Evolutionary conservation across 2,888 invertebrate species (phyloP), one percentile per base, ranked within the genome.

Genomic region (Neoaliturus tenellus): DNA sequence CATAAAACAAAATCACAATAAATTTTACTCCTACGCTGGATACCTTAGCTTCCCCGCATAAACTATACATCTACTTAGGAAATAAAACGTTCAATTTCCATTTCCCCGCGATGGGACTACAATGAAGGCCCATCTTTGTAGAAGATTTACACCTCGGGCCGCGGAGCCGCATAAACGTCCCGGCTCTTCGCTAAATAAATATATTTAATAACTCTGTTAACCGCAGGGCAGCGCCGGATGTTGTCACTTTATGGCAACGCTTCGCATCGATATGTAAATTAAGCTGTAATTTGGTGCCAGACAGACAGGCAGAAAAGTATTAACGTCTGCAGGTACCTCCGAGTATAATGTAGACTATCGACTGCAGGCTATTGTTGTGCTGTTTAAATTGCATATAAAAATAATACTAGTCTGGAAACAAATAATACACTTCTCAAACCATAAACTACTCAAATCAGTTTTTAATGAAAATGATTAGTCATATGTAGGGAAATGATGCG

Each of bases 191-290:
- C 35, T 78, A 78, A 78, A 78, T 78, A 78, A 78, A 78, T 78
- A 78, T 78, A 78, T 78, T 78, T 78, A 78, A 78, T 78, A 78
- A 78, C 78, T 78, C 48, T 55, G 78, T 78, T 78, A 78, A 28
- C 55, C 78, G 33, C 55, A 17, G 31, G 6, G 48, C 75, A 75
- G 28, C 31, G 48, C 55, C 48, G 48, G 78, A 78, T 75, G 44
- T 67, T 4, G 4, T 28, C 67, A 20, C 28, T 69, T 69, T 69
- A 69, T 69, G 44, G 75, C 48, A 48, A 73, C 48, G 33, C 55
- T 3, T 75, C 23, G 48, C 31, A 78, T 78, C 75, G 78, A 55
- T 78, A 78, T 78, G 78, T 31, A 75, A 55, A 78, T 51, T 35
- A 55, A 55, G n/a, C 51, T 28, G 51, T 75, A 48, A 75, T 48